Percentiles rank a stretch among this genome's conserved stretches.
Evolutionary conservation across 2,113 vertebrate genomes (phyloP).

Genomic region (Clinocottus analis): DNA sequence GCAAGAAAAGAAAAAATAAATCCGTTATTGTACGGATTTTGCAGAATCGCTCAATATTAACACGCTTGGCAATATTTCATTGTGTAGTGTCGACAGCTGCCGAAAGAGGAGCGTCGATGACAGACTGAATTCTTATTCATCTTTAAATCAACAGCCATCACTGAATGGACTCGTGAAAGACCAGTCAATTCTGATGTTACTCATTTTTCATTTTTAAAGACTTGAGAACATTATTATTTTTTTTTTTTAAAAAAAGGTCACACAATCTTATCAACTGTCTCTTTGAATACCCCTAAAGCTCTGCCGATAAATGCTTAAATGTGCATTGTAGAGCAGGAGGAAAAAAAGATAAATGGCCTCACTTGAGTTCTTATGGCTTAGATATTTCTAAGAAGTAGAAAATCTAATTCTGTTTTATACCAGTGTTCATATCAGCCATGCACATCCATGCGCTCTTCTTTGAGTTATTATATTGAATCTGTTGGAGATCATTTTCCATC

Average conservation of each 20-base stretch:
- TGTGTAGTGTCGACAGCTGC: conserved; percentile 23
- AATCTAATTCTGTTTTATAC: conserved; percentile 47
- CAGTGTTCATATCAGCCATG: conserved; percentile 39
- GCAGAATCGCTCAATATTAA: neutral
- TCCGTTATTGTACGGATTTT: neutral
- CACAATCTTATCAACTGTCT: conserved; percentile 16
- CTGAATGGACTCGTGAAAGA: neutral
- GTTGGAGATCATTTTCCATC: conserved; percentile 52
- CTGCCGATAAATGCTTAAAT: conserved; percentile 18
- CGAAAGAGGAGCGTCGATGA: neutral
- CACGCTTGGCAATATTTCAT: neutral
- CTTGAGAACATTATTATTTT: neutral
- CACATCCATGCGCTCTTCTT: conserved; percentile 38
- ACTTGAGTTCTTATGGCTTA: conserved; percentile 10
- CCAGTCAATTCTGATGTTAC: neutral
- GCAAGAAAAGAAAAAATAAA: neutral
- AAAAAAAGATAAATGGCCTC: conserved; percentile 22
- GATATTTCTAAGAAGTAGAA: conserved; percentile 48
- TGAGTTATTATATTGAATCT: conserved; percentile 50
- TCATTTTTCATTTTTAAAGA: conserved; percentile 1
- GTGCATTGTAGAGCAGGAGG: neutral
- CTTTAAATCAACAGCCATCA: conserved; percentile 18
- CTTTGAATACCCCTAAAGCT: neutral
- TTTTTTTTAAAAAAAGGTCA: neutral
- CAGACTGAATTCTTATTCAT: conserved; percentile 25